Evolutionary conservation across 2,888 invertebrate genomes (phyloP), one percentile per base, ranked within the genome.

Genomic region (Eucera pruinosa): DNA sequence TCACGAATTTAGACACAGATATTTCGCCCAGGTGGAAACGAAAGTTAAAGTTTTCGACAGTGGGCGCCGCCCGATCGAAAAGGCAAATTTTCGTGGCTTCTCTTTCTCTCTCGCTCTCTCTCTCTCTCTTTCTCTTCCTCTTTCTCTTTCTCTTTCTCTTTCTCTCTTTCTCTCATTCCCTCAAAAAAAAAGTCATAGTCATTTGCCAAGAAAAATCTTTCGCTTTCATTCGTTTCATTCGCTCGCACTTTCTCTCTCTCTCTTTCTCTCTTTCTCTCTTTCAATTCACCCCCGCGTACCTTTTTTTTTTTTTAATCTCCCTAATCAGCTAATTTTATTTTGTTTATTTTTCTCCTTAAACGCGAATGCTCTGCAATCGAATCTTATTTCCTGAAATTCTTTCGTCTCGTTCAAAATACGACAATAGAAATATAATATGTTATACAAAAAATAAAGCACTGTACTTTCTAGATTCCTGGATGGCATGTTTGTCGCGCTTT

Each of bases 401-500:
- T 18, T 36, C 60, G 30, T 23, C n/a, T 36, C 60, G 30, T 47
- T 68, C 33, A 43, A 57, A n/a, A 52, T 82, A 86, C 74, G 83
- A 86, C 83, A 81, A 81, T 65, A 81, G 75, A 80, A 64, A 80
- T 75, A 81, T 57, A 80, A 71, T 80, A 81, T 86, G 86, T 84
- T 78, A 81, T 88, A 90, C 84, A 90, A 90, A 89, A 91, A 90
- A 90, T 91, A 90, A 91, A 90, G 86, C 88, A 82, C 82, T 87
- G 87, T 88, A 86, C 80, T 88, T 87, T 86, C 85, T 88, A 90
- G 88, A 89, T 89, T 89, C 87, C 83, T 87, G 88, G 84, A 89
- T 89, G 88, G 87, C 88, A 89, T 89, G 80, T 84, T 81, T 87
- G 80, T 83, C 71, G 62, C 57, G 62, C 57, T 52, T 30, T 57